Evolutionary conservation across 2,797 vertebrate species (phyloP).

Genomic region (Lates japonicus): DNA sequence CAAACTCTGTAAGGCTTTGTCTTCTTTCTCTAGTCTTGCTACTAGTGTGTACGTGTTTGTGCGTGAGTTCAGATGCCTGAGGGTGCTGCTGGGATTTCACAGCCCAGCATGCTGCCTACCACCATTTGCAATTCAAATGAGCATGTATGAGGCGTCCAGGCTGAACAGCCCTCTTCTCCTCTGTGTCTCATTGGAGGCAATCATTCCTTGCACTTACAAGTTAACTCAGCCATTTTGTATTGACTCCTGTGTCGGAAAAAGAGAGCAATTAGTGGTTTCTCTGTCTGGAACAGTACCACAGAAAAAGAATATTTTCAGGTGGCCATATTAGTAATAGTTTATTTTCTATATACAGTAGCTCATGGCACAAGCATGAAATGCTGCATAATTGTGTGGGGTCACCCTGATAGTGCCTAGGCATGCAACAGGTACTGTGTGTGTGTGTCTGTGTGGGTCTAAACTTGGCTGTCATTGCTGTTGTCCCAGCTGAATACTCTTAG

Average conservation of each 20-base stretch:
- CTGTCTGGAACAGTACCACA: not conserved
- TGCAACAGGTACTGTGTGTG: constrained; percentile 39
- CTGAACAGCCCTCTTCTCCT: constrained; percentile 46
- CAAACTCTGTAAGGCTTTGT: not conserved
- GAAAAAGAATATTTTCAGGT: constrained; percentile 19
- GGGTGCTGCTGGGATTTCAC: constrained; percentile 68
- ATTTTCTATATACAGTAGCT: constrained; percentile 23
- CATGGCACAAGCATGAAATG: not conserved
- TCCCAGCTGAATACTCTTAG: constrained; percentile 63
- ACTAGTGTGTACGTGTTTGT: constrained; percentile 52
- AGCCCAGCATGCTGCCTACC: constrained; percentile 67
- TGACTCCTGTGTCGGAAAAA: constrained; percentile 16
- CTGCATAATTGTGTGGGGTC: constrained; percentile 41
- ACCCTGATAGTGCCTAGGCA: constrained; percentile 46
- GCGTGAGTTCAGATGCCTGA: constrained; percentile 46
- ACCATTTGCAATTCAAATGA: constrained; percentile 84
- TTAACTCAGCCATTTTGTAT: constrained; percentile 56
- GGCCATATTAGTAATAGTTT: constrained; percentile 15
- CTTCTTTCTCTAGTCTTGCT: constrained; percentile 12
- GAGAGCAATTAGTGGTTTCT: constrained; percentile 3
- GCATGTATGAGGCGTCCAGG: constrained; percentile 58
- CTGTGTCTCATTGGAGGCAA: constrained; percentile 55
- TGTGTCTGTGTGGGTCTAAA: constrained; percentile 30
- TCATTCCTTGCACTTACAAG: constrained; percentile 46
- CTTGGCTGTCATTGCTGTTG: constrained; percentile 57